Conservation (phyloP, 2,113 vertebrate genomes). For the Mohoua ochrocephala region DNA sequence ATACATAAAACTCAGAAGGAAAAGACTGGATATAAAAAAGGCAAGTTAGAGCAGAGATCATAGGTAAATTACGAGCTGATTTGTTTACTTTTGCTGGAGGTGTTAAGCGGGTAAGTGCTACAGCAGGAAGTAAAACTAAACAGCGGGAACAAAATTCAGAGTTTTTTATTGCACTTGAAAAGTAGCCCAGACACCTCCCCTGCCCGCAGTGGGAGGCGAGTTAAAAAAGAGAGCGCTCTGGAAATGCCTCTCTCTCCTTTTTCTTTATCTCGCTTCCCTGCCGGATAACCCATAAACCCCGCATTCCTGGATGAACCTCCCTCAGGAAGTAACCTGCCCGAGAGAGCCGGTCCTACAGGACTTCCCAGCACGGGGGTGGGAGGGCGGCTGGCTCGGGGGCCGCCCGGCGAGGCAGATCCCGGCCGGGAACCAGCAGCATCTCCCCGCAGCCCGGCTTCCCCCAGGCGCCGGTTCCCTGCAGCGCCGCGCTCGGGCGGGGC, state of each 20-base stretch:
- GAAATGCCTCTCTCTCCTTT: not conserved
- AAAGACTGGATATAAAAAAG: not conserved
- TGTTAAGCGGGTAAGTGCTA: constrained; percentile 7
- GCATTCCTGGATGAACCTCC: not conserved
- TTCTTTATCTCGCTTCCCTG: not conserved
- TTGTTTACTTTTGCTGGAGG: constrained; percentile 65
- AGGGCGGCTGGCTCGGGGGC: not conserved
- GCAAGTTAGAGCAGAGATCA: constrained; percentile 52
- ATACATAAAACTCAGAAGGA: not conserved
- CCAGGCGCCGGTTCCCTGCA: not conserved
- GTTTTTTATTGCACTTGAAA: constrained; percentile 34
- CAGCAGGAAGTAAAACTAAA: constrained; percentile 59
- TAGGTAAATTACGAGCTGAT: constrained; percentile 36
- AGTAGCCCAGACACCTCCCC: constrained; percentile 13
- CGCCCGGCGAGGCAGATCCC: not conserved
- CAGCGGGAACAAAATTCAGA: constrained; percentile 23
- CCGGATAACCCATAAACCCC: not conserved
- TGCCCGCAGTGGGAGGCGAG: not conserved
- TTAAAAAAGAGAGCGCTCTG: not conserved
- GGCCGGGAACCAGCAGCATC: not conserved
- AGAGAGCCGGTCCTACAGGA: constrained; percentile 41
- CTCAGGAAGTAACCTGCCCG: not conserved
- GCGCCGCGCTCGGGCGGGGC: not conserved
- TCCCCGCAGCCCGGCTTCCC: not conserved
- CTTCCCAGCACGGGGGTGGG: not conserved